Percentiles rank a stretch among this genome's conserved stretches.
These are phyloP conservation scores for Spilarctia lutea DNA, from an alignment of 2,888 invertebrate species.

Conservation along the genomic window DNA sequence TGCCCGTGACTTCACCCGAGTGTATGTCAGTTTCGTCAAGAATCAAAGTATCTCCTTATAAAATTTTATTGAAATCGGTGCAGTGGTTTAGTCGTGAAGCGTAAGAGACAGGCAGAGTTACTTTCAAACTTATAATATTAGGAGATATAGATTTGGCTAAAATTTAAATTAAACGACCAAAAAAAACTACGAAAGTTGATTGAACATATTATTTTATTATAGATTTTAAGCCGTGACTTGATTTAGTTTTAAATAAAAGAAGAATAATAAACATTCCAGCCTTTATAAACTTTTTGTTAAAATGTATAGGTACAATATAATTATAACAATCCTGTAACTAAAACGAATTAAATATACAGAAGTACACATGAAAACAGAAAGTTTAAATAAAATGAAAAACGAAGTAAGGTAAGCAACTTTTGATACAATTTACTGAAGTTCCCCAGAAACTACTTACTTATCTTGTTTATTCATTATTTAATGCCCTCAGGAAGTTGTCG, in stretches of 20 bases:
- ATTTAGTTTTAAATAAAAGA: neutral
- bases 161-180: neutral
- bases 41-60: no score
- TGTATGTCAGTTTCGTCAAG: no score
- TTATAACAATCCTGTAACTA: neutral
- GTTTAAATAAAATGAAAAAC: neutral
- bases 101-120: no score
- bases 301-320: no score
- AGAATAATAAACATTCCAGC: neutral
- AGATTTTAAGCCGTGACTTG: neutral
- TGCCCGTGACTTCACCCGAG: no score
- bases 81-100: no score
- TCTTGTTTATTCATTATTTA: neutral
- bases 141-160: neutral
- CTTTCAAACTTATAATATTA: neutral
- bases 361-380: neutral
- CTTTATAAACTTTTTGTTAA: no score
- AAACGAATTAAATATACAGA: neutral
- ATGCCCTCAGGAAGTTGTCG: neutral
- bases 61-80: no score
- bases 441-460: neutral
- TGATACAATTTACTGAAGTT: neutral
- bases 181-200: neutral
- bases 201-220: no score
- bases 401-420: neutral